These are phyloP conservation scores for Acrobasis suavella DNA, from an alignment of 2,888 invertebrate species.

Conservation along the genomic window DNA sequence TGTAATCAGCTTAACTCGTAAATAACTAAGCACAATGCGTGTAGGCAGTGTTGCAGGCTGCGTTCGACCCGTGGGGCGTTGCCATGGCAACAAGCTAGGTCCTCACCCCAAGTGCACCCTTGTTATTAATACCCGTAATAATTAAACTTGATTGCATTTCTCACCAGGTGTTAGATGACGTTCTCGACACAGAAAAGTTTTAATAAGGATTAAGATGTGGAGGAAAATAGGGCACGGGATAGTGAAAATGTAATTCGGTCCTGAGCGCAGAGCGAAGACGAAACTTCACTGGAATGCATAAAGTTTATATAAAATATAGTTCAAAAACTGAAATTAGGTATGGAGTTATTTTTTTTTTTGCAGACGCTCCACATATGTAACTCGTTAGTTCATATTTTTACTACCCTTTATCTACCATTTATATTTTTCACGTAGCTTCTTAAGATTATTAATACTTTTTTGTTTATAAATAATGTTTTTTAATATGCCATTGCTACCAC, in stretches of 20 bases:
- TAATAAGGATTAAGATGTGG: constrained; percentile 26
- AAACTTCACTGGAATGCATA: not conserved
- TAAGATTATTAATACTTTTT: too few relatives aligned
- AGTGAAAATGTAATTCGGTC: not conserved
- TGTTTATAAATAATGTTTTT: too few relatives aligned
- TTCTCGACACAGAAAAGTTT: constrained; percentile 52
- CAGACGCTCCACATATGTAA: too few relatives aligned
- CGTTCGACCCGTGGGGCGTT: constrained; percentile 69
- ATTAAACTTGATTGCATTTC: constrained; percentile 83
- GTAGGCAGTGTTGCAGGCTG: constrained; percentile 66
- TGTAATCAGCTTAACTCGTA: constrained; percentile 75
- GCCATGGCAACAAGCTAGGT: constrained; percentile 67
- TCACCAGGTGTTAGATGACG: constrained; percentile 78
- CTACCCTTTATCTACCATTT: too few relatives aligned
- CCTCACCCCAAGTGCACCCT: constrained; percentile 75
- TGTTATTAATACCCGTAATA: constrained; percentile 82
- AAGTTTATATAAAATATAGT: not conserved
- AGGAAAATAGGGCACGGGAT: not conserved
- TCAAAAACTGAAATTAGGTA: not conserved
- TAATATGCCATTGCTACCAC: too few relatives aligned
- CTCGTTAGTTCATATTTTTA: too few relatives aligned
- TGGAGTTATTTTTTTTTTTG: too few relatives aligned
- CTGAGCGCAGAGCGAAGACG: not conserved
- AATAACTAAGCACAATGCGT: constrained; percentile 70
- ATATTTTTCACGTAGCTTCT: too few relatives aligned